Evolutionary conservation across 2,113 vertebrate species (phyloP), one percentile per base, ranked within the genome.

Genomic region (Struthidea cinerea): DNA sequence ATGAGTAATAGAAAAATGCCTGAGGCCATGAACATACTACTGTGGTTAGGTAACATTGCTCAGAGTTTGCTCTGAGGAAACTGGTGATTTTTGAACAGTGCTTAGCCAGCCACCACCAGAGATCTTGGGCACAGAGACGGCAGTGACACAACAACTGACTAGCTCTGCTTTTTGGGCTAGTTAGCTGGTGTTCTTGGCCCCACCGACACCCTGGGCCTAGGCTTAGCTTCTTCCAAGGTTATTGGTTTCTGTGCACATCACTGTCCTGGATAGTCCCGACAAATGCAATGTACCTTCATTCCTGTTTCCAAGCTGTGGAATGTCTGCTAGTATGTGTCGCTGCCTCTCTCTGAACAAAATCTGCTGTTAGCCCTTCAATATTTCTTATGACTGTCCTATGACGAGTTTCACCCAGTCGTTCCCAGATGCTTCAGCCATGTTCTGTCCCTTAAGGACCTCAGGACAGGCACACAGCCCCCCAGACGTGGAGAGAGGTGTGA

Each of bases 71-170:
- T 67, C 49, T 33, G 64, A 82, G 90, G 35, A 47, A 91, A 52
- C 61, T 95, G 69, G 22, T 95, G 70, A 64, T 57, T 93, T 94
- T 57, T 85, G 74, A 59, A 33, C 61, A 30, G 49, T 63, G 33
- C 47, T 87, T 74, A 47, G 60, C 61, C 75, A 87, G 52, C 44
- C 41, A 47, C 26, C 22, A 39, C 53, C 2, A 5, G 61, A 49
- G 35, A 41, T 41, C 70, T 60, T 2, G 10, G 69, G 19, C 65
- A 82, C 0, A 2, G 27, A 64, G 57, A n/a, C 33, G 63, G 39
- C 0, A 3, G 52, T 84, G 64, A 83, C 37, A 83, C 2, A 32
- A 46, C 57, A 35, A 27, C 49, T 69, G 75, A 28, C n/a, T 20
- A 32, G n/a, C 41, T 82, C 44, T 57, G 70, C 6, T 64, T 83